Percentiles rank a stretch among this genome's conserved stretches.
Evolutionary conservation across 2,113 vertebrate genomes (phyloP).

Genomic region (Excalfactoria chinensis): DNA sequence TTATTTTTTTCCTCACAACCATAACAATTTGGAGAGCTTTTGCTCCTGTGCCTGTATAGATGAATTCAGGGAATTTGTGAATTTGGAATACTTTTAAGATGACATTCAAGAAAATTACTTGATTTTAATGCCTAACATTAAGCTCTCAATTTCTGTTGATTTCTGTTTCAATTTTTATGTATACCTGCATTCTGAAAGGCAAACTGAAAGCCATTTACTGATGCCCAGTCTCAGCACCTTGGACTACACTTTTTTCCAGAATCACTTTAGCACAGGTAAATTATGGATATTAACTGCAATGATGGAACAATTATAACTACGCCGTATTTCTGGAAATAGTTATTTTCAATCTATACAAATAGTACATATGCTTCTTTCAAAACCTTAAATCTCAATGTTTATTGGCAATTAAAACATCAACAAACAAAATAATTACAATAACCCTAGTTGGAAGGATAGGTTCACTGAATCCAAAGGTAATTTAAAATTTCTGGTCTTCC

Average conservation of each 20-base stretch:
- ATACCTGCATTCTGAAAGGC: neutral
- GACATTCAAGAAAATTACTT: neutral
- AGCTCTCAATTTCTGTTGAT: neutral
- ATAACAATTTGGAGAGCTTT: neutral
- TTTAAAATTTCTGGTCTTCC: neutral
- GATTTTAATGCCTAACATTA: neutral
- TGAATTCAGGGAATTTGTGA: neutral
- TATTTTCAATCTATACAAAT: neutral
- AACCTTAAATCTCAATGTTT: neutral
- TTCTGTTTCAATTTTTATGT: neutral
- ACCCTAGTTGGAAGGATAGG: neutral
- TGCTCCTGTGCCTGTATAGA: neutral
- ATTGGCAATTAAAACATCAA: neutral
- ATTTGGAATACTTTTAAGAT: neutral
- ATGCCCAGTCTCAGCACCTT: neutral
- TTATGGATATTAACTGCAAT: neutral
- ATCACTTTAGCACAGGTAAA: neutral
- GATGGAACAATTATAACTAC: neutral
- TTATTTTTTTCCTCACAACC: too few species aligned
- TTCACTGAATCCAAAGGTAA: neutral
- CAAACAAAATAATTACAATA: neutral
- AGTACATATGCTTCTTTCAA: neutral
- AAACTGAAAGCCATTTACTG: neutral
- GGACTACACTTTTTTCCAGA: neutral
- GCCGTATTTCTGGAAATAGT: neutral